Evolutionary conservation across 2,113 vertebrate genomes (phyloP).

Genomic region (Pardalotus punctatus): DNA sequence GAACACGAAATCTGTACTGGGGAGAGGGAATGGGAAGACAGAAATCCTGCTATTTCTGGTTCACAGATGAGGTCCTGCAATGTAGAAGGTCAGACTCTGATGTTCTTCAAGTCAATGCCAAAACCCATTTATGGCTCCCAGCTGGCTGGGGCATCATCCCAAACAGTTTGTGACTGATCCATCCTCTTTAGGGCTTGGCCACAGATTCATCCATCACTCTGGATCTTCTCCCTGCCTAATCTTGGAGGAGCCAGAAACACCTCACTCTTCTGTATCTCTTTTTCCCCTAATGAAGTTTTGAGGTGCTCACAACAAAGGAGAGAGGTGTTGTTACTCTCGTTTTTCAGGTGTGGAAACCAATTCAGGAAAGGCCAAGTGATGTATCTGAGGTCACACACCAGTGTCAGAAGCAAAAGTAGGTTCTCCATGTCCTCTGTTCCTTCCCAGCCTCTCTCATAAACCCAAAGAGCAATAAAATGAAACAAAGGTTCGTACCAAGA

Average conservation of each 20-base stretch:
- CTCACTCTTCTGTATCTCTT: neutral
- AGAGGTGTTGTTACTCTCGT: neutral
- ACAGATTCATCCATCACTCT: neutral
- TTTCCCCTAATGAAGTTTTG: neutral
- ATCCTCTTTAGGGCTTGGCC: neutral
- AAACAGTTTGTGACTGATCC: neutral
- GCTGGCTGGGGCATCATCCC: neutral
- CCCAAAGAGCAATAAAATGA: neutral
- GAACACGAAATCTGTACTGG: neutral
- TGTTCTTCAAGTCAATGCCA: neutral
- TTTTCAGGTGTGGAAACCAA: neutral
- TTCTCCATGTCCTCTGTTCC: neutral
- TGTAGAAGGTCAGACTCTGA: neutral
- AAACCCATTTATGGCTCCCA: neutral
- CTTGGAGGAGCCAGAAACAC: neutral
- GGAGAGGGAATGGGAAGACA: neutral
- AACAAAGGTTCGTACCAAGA: neutral
- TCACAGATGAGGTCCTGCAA: neutral
- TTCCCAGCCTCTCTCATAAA: neutral
- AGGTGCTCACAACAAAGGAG: neutral
- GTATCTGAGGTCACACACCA: neutral
- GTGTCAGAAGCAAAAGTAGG: neutral
- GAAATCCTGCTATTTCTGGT: neutral
- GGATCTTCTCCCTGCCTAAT: neutral
- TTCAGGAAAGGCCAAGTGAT: accelerated